Evolutionary conservation across 1,140 invertebrate genomes (phyloP), one percentile per base, ranked within the genome.

Genomic region (Callitettix versicolor): DNA sequence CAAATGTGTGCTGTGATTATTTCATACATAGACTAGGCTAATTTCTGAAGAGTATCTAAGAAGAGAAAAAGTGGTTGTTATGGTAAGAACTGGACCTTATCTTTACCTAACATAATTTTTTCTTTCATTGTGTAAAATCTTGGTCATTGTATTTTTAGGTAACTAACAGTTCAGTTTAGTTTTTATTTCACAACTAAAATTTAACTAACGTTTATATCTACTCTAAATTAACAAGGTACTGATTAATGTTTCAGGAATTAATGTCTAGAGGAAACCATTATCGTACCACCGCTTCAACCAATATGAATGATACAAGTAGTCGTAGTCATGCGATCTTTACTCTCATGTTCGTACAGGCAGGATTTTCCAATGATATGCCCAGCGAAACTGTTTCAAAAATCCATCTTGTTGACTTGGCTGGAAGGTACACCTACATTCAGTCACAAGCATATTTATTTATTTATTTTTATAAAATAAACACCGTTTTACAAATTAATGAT

Each of bases 241-340:
- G 12, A 20, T 52, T 12, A 7, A 42, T 55, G 21, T 64, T 63
- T 6, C 64, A 86, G 83, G 78, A 84, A 69, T 81, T 84, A 59
- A 86, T 87, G 77, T 73, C 80, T 46, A 77, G 80, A 62, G 88
- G 88, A 55, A 89, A 89, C 74, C 74, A 79, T 53, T 81, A 85
- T 65, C 77, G 87, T 56, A 88, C 85, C 11, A 88, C 86, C 1
- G 86, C 86, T 11, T 84, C 84, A 62, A 90, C 86, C 59, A 86
- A 88, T 65, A 89, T 88, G 85, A 88, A 90, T 70, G 85, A 88
- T 68, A 85, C 86, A 55, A 87, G 84, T 66, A 92, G 88, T 65
- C 78, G 95, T 63, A 95, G 90, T 72, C 95, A 98, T 76, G 93
- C 93, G 36, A 95, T 98, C 64, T 98, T 98, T 73, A 84, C 77